These are phyloP conservation scores for Taenaris catops DNA, from an alignment of 2,888 invertebrate species.

Conservation along the genomic window DNA sequence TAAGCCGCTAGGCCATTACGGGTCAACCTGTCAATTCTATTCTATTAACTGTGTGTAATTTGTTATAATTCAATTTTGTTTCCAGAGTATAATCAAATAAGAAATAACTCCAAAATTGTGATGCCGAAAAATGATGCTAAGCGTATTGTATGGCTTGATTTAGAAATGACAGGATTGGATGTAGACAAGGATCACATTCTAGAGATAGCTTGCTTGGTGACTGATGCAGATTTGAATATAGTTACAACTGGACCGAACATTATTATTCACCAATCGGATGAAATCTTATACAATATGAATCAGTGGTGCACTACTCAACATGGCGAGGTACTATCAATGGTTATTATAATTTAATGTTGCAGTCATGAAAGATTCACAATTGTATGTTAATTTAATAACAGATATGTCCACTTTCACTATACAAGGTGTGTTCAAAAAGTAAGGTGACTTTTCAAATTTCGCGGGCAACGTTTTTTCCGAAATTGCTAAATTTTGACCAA, in stretches of 20 bases:
- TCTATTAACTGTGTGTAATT: too few species aligned
- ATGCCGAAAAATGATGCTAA: constrained; percentile 37
- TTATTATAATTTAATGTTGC: too few species aligned
- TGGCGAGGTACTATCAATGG: constrained; percentile 77
- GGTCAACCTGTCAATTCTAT: too few species aligned
- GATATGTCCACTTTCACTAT: too few species aligned
- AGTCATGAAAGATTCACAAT: too few species aligned
- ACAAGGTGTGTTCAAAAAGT: too few species aligned
- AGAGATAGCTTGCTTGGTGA: constrained; percentile 94
- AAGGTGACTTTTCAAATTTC: too few species aligned
- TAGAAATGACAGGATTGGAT: constrained; percentile 96
- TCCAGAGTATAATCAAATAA: constrained; percentile 12
- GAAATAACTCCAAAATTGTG: constrained; percentile 20
- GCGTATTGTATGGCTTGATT: constrained; percentile 86
- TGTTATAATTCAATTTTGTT: constrained; percentile 1
- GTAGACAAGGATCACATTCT: constrained; percentile 87
- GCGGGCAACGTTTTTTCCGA: too few species aligned
- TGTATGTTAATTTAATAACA: too few species aligned
- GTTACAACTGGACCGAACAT: constrained; percentile 87
- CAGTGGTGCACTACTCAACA: constrained; percentile 92
- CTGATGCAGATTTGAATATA: constrained; percentile 88
- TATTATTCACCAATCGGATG: constrained; percentile 88
- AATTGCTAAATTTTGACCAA: too few species aligned
- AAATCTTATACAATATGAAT: constrained; percentile 87
- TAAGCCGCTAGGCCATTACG: too few species aligned